Base-by-base conservation (phyloP, 1,140 invertebrate species). In the Drosophila repleta region DNA sequence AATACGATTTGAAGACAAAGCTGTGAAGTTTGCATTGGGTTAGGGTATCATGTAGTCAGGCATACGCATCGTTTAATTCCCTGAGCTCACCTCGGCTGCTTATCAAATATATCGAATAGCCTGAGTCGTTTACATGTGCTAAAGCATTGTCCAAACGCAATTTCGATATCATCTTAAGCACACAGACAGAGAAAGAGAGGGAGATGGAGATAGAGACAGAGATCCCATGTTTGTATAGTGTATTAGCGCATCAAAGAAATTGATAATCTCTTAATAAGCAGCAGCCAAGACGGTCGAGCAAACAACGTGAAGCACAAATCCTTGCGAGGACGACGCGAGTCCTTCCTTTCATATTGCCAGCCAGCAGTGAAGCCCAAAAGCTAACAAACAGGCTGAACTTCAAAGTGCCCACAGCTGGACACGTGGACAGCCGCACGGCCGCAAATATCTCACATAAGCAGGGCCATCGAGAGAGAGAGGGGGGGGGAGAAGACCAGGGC, bases 181-280 rank as follows among this genome's bases (percentile, higher is more conserved):
- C 3, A 13, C 52, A 39, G n/a, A 26, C 29, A 15, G 37, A 39
- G n/a, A 17, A 15, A 43, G 32, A 13, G 32, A 35, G 32, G 11
- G 10, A 13, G 32, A 11, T 10, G 11, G 32, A 35, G 32, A 35
- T 10, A 35, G 10, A 1, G 32, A 11, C 10, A 4, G 32, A 35
- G 10, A 1, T 18, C 17, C 29, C 35, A 43, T 74, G 60, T 76
- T 76, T 76, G 60, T 55, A 8, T 52, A 43, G 39, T 51, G 57
- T 66, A 73, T 76, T 64, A 68, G 55, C 69, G 79, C 81, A 84
- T 84, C 82, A 84, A 84, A 81, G 79, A 84, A 84, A 84, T 84
- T 84, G 82, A 84, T 84, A 84, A 84, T 84, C 81, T 84, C 81
- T 87, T 84, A 84, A 84, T 84, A 84, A 84, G 77, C 81, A 61